Percentiles rank a stretch among this genome's conserved stretches.
Conservation (phyloP, 2,797 vertebrate species). For the Odontamblyopus lacepedii region DNA sequence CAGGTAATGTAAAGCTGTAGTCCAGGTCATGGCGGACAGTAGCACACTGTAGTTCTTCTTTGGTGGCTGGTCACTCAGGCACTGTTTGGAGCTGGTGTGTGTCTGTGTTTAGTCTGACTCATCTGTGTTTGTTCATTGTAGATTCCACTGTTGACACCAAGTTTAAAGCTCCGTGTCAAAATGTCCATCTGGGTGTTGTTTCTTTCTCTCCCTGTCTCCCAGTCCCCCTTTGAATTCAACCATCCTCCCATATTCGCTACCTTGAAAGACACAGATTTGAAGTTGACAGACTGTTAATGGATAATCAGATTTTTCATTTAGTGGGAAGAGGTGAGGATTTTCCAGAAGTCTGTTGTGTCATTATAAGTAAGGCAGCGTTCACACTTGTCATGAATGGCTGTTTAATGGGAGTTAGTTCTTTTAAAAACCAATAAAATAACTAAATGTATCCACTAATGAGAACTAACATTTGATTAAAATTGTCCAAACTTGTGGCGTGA, state of each 20-base stretch:
- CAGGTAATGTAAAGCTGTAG: constrained; percentile 41
- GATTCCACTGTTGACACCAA: constrained; percentile 79
- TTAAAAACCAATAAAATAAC: too few relatives aligned
- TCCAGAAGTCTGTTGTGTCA: neutral
- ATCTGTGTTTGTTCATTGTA: constrained; percentile 76
- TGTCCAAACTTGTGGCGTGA: too few relatives aligned
- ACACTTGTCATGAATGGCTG: neutral
- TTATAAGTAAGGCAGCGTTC: neutral
- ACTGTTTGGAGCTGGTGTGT: constrained; percentile 67
- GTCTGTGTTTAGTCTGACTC: constrained; percentile 76
- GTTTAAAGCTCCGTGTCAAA: constrained; percentile 77
- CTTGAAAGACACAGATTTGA: constrained; percentile 24
- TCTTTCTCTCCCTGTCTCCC: constrained; percentile 57
- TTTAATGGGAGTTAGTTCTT: too few relatives aligned
- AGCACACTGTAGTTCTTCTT: constrained; percentile 59
- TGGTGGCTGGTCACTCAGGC: constrained; percentile 64
- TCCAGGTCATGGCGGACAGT: constrained; percentile 58
- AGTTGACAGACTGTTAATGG: neutral
- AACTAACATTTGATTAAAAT: too few relatives aligned
- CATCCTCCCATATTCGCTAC: constrained; percentile 47
- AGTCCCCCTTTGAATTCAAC: constrained; percentile 49
- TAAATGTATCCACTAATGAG: too few relatives aligned
- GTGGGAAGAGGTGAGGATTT: constrained; percentile 1
- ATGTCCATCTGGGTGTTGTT: constrained; percentile 77
- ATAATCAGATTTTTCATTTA: neutral